Base-by-base conservation (phyloP, 2,113 vertebrate genomes). In the Cyrtonyx montezumae region DNA sequence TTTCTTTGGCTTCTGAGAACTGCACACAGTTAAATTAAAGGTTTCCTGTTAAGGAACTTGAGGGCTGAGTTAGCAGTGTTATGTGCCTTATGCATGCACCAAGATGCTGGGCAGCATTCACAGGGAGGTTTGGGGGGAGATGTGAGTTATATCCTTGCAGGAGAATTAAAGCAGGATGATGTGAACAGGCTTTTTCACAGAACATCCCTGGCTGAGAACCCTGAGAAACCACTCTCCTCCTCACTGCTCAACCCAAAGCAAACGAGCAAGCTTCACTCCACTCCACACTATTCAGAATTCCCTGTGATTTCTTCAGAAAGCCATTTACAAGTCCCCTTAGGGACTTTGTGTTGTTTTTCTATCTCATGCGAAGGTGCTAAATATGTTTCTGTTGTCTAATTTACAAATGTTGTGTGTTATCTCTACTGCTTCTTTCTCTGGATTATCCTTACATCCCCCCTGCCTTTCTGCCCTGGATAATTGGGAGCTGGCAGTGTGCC, bases 401-500 rank as follows among this genome's bases (percentile, higher is more conserved):
- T 89, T 82, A 45, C 40, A 34, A 26, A n/a, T 19, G 30, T 13
- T 86, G 76, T 83, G 22, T 78, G 32, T 81, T 88, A 8, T 87
- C 74, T 84, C 74, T 92, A 32, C 36, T 73, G n/a, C 67, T 89
- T 10, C 48, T 95, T 89, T 61, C 58, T 76, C 70, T 81, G 93
- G 62, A 75, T 95, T 93, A 90, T 75, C 65, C 56, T 77, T 34
- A 34, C 65, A 76, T 90, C 68, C 65, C 40, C 28, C 9, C 71
- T 13, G 51, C 79, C 79, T 91, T 88, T 84, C 68, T 88, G 61
- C 75, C 76, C 76, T 84, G 90, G 51, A 80, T 94, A 91, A 93
- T 80, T 83, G 83, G 78, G 90, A 80, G 85, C 7, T 96, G 95
- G 95, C 83, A 0, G 56, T 30, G 34, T 77, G 79, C 93, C 94